phyloP scores from a whole-genome alignment of 2,888 invertebrate species.

The Acanthosepion lycidas region DNA sequence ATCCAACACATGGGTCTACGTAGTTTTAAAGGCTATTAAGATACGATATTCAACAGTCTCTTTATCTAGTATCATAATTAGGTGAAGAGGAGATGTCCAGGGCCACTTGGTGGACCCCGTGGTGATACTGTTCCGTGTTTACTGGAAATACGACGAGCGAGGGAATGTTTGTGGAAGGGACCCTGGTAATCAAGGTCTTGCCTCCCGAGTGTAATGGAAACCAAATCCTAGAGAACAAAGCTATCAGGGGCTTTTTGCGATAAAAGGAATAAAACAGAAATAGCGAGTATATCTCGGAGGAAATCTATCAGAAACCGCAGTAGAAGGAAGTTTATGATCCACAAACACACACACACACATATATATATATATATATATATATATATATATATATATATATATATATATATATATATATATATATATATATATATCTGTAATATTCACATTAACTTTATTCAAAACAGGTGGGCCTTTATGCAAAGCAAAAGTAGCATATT shows the following conservation, averaged over 20 bases:
- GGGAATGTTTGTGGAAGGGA: background rate
- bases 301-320: background rate
- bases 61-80: background rate
- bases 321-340: background rate
- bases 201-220: background rate
- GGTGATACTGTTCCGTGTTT: background rate
- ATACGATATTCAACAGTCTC: background rate
- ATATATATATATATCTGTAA: too few relatives aligned
- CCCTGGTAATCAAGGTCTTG: background rate
- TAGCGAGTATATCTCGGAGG: background rate
- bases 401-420: too few relatives aligned
- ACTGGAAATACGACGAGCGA: background rate
- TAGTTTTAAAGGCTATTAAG: background rate
- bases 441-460: too few relatives aligned
- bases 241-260: background rate
- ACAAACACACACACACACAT: background rate
- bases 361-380: too few relatives aligned
- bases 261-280: background rate
- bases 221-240: background rate
- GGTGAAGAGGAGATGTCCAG: constrained; percentile 33
- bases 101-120: background rate
- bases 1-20: background rate
- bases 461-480: too few relatives aligned
- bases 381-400: too few relatives aligned
- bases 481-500: too few relatives aligned